A percentile compares a stretch with the other conserved stretches of the same genome.
Evolutionary conservation across 1,140 invertebrate genomes (phyloP).

Genomic region (Sogatella furcifera): DNA sequence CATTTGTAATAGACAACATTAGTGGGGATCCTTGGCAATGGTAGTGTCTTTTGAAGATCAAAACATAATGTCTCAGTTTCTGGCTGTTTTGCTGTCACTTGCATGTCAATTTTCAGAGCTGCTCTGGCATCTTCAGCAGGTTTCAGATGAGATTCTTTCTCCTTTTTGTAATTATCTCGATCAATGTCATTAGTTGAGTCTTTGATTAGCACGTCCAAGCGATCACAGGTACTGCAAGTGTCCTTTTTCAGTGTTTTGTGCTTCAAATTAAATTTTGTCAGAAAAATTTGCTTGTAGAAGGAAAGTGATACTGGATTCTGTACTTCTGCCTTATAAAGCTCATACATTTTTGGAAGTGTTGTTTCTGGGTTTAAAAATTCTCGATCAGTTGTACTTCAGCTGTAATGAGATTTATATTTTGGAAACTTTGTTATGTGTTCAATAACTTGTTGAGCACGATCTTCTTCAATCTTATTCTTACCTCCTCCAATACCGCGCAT

Average conservation of each 20-base stretch:
- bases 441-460: too few species aligned
- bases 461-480: too few species aligned
- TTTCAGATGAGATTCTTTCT: neutral
- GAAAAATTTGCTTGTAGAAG: neutral
- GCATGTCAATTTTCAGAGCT: neutral
- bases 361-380: too few species aligned
- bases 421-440: too few species aligned
- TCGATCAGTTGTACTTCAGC: too few species aligned
- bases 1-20: slow-evolving; percentile 29
- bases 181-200: neutral
- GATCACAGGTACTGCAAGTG: neutral
- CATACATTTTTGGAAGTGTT: too few species aligned
- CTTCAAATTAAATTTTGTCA: neutral
- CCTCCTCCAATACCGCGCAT: too few species aligned
- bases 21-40: neutral
- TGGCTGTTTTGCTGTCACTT: too few species aligned
- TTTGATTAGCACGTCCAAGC: neutral
- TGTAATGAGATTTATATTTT: too few species aligned
- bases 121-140: slow-evolving; percentile 5
- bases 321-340: too few species aligned
- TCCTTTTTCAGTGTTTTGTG: neutral
- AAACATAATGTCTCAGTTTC: slow-evolving; percentile 22
- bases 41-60: slow-evolving; percentile 25
- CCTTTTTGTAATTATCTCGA: neutral
- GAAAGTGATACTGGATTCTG: too few species aligned